Conservation (phyloP, 2,113 vertebrate species). For the Thunnus maccoyii region DNA sequence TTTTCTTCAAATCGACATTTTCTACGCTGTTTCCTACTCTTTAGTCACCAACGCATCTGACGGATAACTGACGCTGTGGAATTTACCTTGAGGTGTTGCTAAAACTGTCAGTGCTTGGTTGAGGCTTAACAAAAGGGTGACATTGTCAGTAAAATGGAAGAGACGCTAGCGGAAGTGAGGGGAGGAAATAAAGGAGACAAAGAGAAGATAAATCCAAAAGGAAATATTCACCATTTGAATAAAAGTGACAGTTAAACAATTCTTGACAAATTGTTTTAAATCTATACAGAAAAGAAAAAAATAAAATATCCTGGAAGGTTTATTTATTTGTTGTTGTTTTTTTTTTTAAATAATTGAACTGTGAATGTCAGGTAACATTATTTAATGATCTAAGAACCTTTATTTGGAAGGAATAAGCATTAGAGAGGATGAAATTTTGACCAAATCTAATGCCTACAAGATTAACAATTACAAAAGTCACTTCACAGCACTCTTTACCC, state of each 20-base stretch:
- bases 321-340: too few species aligned
- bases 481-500: background rate
- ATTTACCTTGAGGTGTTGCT: slow-evolving; percentile 62
- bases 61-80: slow-evolving; percentile 15
- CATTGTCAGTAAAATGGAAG: slow-evolving; percentile 30
- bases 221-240: background rate
- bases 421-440: background rate
- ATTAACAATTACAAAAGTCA: background rate
- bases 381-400: too few species aligned
- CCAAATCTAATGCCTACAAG: background rate
- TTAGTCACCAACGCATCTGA: background rate
- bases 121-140: slow-evolving; percentile 30
- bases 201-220: background rate
- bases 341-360: too few species aligned
- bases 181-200: background rate
- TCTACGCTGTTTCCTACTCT: background rate
- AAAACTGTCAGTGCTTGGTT: slow-evolving; percentile 21
- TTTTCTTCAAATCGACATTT: background rate
- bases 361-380: too few species aligned
- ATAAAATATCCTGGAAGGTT: background rate
- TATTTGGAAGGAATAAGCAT: background rate
- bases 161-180: background rate
- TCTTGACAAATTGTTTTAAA: background rate
- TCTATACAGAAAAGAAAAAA: background rate
- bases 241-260: background rate